These are phyloP conservation scores for Lordiphosa mommai DNA, from an alignment of 1,140 invertebrate genomes.

Conservation along the genomic window DNA sequence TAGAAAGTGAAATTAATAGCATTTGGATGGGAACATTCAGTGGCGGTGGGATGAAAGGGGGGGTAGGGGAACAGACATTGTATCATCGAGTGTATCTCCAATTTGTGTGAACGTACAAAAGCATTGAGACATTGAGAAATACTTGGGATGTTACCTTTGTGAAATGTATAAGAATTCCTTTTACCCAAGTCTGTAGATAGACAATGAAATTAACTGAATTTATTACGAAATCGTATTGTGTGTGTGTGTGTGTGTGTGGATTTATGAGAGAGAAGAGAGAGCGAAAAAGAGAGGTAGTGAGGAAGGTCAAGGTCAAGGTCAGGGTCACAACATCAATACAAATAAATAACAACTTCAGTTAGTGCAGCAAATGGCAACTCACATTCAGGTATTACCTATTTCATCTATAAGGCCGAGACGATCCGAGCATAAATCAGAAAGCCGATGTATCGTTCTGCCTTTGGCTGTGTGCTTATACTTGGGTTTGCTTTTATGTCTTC, in stretches of 20 bases:
- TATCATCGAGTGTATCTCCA: slow-evolving; percentile 10
- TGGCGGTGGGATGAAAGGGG: background rate
- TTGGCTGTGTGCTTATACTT: slow-evolving; percentile 57
- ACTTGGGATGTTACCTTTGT: slow-evolving; percentile 47
- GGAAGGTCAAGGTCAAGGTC: slow-evolving; percentile 10
- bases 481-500: slow-evolving; percentile 58
- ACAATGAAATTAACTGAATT: slow-evolving; percentile 54
- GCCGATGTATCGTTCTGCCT: slow-evolving; percentile 71
- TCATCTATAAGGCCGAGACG: slow-evolving; percentile 52
- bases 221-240: background rate
- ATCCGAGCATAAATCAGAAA: slow-evolving; percentile 67
- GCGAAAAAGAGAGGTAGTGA: slow-evolving; percentile 4
- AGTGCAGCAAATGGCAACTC: slow-evolving; percentile 66
- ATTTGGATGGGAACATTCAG: slow-evolving; percentile 17
- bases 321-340: slow-evolving; percentile 38
- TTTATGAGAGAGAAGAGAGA: background rate
- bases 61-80: slow-evolving; percentile 54
- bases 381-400: slow-evolving; percentile 75
- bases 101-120: background rate
- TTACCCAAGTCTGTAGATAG: slow-evolving; percentile 69
- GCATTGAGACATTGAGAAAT: too few relatives aligned
- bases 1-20: slow-evolving; percentile 25
- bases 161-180: slow-evolving; percentile 50
- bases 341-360: slow-evolving; percentile 55
- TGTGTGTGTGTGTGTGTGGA: background rate